Evolutionary conservation across 2,888 invertebrate genomes (phyloP).

Genomic region (Ceramica pisi): DNA sequence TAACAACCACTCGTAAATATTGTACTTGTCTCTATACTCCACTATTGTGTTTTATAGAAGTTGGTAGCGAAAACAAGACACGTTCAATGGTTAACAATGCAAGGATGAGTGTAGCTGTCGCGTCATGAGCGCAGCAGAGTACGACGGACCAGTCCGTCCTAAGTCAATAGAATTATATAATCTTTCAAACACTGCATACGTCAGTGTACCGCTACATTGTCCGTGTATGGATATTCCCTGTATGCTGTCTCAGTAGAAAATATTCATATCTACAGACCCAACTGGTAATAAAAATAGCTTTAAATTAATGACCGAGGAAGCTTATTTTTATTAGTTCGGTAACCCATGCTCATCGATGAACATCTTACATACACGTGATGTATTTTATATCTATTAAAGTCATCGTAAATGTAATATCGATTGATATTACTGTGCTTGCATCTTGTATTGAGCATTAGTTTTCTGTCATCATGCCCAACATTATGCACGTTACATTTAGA

Average conservation of each 20-base stretch:
- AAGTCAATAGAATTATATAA: constrained; percentile 40
- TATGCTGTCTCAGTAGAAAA: constrained; percentile 6
- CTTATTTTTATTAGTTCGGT: constrained; percentile 61
- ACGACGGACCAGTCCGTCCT: constrained; percentile 40
- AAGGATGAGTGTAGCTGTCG: constrained; percentile 49
- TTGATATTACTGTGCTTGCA: constrained; percentile 35
- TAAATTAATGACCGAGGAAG: constrained; percentile 30
- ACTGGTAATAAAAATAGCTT: constrained; percentile 40
- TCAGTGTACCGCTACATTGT: constrained; percentile 3
- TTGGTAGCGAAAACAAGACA: constrained; percentile 43
- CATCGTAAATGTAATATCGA: constrained; percentile 36
- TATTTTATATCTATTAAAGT: constrained; percentile 23
- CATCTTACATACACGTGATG: constrained; percentile 25
- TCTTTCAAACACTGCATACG: constrained; percentile 37
- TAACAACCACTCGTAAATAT: constrained; percentile 46
- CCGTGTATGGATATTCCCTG: neutral
- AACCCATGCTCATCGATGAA: constrained; percentile 39
- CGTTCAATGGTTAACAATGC: constrained; percentile 57
- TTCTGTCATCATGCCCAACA: constrained; percentile 40
- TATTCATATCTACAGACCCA: constrained; percentile 33
- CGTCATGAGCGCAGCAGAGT: constrained; percentile 56
- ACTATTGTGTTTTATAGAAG: constrained; percentile 12
- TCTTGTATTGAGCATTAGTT: constrained; percentile 42
- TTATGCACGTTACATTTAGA: constrained; percentile 49
- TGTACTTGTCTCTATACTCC: constrained; percentile 29